Conservation (phyloP, 2,113 vertebrate species). For the Onychostruthus taczanowskii region DNA sequence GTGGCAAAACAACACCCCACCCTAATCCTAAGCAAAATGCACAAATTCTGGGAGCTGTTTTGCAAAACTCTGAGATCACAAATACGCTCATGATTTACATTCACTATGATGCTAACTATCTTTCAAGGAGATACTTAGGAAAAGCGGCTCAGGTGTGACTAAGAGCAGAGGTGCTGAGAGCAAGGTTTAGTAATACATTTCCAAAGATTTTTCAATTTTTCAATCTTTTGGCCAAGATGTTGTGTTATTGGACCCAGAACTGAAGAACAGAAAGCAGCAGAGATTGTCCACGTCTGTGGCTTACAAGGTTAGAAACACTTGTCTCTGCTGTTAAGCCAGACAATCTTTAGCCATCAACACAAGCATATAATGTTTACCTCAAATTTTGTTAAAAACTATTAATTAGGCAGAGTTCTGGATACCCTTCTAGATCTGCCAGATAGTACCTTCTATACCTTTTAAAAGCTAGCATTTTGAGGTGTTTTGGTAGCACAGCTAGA, state of each 20-base stretch:
- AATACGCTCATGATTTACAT: not conserved
- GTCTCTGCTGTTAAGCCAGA: not conserved
- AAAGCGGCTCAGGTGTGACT: not conserved
- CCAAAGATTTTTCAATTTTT: not conserved
- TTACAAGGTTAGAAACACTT: not conserved
- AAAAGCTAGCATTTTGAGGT: not conserved
- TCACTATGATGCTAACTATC: not conserved
- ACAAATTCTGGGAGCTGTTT: not conserved
- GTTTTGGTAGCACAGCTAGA: not conserved
- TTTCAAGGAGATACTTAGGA: not conserved
- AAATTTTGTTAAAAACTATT: not conserved
- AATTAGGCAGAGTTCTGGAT: not conserved
- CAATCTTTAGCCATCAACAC: not conserved
- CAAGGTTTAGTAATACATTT: not conserved
- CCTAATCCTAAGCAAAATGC: rapidly evolving
- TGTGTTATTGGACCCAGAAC: not conserved
- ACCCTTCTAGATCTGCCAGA: not conserved
- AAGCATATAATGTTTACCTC: not conserved
- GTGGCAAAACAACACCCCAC: not conserved
- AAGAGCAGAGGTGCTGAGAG: not conserved
- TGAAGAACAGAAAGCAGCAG: not conserved
- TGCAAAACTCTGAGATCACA: not conserved
- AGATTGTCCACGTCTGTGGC: not conserved
- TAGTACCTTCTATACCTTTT: not conserved
- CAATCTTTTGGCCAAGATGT: not conserved